These are phyloP conservation scores for Eulemur rufifrons DNA, from an alignment of 2,113 vertebrate species.

Conservation along the genomic window DNA sequence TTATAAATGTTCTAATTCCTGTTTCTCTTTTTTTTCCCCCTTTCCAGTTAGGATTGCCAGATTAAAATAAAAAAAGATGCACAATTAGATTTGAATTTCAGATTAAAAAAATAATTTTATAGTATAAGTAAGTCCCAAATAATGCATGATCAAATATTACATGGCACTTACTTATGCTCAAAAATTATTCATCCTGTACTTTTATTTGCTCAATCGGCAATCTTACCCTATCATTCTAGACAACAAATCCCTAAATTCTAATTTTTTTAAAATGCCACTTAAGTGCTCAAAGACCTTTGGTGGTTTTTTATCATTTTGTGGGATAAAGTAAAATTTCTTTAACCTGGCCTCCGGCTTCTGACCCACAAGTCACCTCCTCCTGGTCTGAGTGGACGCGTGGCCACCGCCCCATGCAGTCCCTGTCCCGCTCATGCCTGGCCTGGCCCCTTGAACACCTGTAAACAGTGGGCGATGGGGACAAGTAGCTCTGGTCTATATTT, in stretches of 20 bases:
- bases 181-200: not conserved
- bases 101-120: not conserved
- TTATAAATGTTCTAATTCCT: not conserved
- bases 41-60: not conserved
- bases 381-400: fast-evolving
- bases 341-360: not conserved
- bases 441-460: too few relatives aligned
- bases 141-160: not conserved
- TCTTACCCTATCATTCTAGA: not conserved
- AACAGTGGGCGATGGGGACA: not conserved
- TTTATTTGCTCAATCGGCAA: not conserved
- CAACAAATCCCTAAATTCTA: not conserved
- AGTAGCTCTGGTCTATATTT: not conserved
- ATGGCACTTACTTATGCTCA: not conserved
- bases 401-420: fast-evolving
- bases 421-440: fast-evolving
- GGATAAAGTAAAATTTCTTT: not conserved
- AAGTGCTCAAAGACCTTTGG: not conserved
- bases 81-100: not conserved
- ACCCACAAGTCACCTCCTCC: fast-evolving
- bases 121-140: not conserved
- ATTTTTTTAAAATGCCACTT: not conserved
- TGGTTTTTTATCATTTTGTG: not conserved
- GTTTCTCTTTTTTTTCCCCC: not conserved
- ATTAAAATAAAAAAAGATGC: not conserved